Conservation (phyloP, 2,888 invertebrate genomes). For the Pecten maximus region DNA sequence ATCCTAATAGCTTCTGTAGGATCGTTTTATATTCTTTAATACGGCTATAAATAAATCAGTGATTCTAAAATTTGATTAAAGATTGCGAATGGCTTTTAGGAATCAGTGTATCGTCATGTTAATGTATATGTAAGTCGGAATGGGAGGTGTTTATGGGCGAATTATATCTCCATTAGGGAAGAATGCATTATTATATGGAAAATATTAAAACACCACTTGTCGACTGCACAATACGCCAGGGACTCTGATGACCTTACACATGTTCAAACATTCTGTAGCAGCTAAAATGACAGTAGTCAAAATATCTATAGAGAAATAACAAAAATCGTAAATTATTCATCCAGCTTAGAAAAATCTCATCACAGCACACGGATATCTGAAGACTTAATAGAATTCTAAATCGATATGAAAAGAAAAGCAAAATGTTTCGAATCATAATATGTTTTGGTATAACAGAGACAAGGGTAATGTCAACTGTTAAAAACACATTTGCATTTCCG, state of each 20-base stretch:
- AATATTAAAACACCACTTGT: constrained; percentile 23
- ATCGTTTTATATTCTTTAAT: background rate
- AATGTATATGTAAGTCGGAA: constrained; percentile 3
- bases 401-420: background rate
- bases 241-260: background rate
- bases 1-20: background rate
- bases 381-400: background rate
- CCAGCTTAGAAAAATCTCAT: background rate
- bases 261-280: background rate
- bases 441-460: background rate
- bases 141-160: background rate
- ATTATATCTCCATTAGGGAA: constrained; percentile 1
- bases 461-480: background rate
- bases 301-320: background rate
- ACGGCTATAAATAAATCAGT: constrained; percentile 8
- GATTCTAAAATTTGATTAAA: constrained; percentile 1
- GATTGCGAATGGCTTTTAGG: constrained; percentile 21
- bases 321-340: background rate
- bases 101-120: background rate
- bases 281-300: background rate
- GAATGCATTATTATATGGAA: background rate
- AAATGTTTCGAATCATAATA: background rate
- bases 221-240: background rate
- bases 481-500: background rate
- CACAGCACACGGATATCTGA: background rate